Evolutionary conservation across 64 coral and sea anemone species (phyloP), one percentile per base, ranked within the genome.

Genomic region (Hydrozoanthus tunicans): DNA sequence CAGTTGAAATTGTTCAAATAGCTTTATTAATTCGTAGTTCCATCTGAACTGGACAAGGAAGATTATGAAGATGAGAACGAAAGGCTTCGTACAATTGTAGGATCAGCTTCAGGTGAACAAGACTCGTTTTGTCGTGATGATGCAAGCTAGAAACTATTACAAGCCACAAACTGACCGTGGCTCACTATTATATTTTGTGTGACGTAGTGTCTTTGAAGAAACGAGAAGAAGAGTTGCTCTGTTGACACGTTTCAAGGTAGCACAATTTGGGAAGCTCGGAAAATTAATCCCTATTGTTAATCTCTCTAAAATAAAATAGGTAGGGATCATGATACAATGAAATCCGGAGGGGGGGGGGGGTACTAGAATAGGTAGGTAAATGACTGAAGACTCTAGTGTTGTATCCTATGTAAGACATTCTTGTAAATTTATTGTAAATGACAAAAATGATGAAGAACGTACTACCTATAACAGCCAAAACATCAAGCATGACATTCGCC

Each of bases 41-140:
- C 77, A 4, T 17, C 51, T 13, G 9, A 20, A 80, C 25, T 13
- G 8, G 70, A 58, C 0, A 23, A 83, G 11, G 56, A 88, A 73
- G 84, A 74, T 3, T 58, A 51, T 25, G 10, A 51, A 0, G 67
- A 88, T 15, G 84, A 88, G 1, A 88, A 88, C 9, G 68, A 59
- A 51, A 73, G 58, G 26, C 56, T 58, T 8, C 84, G 73, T 13
- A 88, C 70, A 8, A 88, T 88, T 17, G 5, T 88, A 25, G 84
- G 84, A 43, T 73, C 84, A 5, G 84, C 55, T 51, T 88, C 84
- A 15, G 84, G 84, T 88, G 73, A 88, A 69, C 43, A 24, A 8
- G 20, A 6, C 73, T 54, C 6, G 11, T 27, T 8, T 7, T 25
- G 73, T 32, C 7, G 32, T 43, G 32, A 43, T 43, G 32, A 43